Base-by-base conservation (phyloP, 2,797 vertebrate species). In the Chelmon rostratus region DNA sequence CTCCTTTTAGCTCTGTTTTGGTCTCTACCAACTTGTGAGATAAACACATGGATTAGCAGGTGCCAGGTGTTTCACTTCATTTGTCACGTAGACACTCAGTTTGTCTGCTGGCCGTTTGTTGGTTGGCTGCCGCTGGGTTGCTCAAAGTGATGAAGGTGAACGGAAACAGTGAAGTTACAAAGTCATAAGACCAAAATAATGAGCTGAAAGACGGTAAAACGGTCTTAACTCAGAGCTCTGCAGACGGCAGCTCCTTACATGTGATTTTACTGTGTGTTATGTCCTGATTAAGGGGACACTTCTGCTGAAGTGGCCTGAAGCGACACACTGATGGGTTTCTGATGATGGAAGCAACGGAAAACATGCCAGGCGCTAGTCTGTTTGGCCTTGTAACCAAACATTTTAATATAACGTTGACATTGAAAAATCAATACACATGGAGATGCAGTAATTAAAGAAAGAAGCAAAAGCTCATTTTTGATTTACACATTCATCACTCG, bases 271-370 rank as follows among this genome's bases (percentile, higher is more conserved):
- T 16, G 28, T 35, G 8, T 33, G 46, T 62, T 18, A 31, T 38
- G 35, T 42, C 13, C 33, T 50, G 7, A 56, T 49, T 46, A 53
- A 61, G 25, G 42, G 49, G 71, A 53, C n/a, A 16, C 38, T 25
- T 33, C 23, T 49, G 31, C 19, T 18, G 61, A 67, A 21, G 59
- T 46, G 59, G 70, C 37, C n/a, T 64, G 23, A 59, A 52, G 28
- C 4, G 15, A 44, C 52, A 37, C 59, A 50, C 13, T 59, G 21
- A n/a, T 73, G 35, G 11, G 21, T 69, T 37, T 49, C 25, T 66
- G 15, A 44, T 63, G 8, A 74, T 23, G 46, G 21, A 38, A 64
- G 5, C 57, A 38, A 44, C 6, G 12, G 25, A 54, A 28, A 18
- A 21, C n/a, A 35, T n/a, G 38, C 8, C 28, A 1, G 3, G 25